Evolutionary conservation across 2,113 vertebrate genomes (phyloP).

Genomic region (Lagenorhynchus albirostris): DNA sequence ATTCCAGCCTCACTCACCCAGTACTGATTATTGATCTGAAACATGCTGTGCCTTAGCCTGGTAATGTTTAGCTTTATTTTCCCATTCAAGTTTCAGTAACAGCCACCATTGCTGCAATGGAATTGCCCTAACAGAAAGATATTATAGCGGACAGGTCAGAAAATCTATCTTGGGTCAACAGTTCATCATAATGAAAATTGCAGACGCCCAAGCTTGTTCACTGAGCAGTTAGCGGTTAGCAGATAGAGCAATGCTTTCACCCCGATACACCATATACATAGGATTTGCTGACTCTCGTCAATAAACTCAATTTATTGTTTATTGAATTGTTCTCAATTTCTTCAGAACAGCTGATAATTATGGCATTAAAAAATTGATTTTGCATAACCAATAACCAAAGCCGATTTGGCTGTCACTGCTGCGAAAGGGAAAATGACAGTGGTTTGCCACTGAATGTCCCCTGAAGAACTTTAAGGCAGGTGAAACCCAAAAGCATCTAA

Average conservation of each 20-base stretch:
- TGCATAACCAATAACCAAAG: constrained; percentile 65
- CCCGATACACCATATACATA: constrained; percentile 51
- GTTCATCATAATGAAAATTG: constrained; percentile 76
- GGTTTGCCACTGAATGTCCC: constrained; percentile 16
- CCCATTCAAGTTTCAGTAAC: constrained; percentile 39
- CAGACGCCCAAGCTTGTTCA: constrained; percentile 64
- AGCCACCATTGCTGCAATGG: constrained; percentile 46
- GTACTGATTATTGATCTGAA: constrained; percentile 75
- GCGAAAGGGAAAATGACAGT: constrained; percentile 59
- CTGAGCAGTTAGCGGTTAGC: constrained; percentile 63
- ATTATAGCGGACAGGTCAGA: constrained; percentile 70
- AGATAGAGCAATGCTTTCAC: constrained; percentile 20
- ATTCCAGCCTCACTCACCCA: constrained; percentile 50
- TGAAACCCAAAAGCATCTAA: not conserved
- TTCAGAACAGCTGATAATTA: constrained; percentile 74
- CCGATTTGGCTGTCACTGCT: constrained; percentile 70
- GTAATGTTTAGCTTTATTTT: constrained; percentile 68
- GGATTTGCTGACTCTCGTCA: constrained; percentile 66
- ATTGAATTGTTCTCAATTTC: constrained; percentile 59
- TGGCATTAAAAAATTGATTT: constrained; percentile 76
- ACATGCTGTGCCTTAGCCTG: constrained; percentile 32
- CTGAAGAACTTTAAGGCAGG: not conserved
- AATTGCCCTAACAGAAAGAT: constrained; percentile 74
- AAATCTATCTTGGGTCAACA: constrained; percentile 75
- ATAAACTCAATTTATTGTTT: constrained; percentile 54